phyloP scores from a whole-genome alignment of 2,797 vertebrate species.

The Phataginus tricuspis region DNA sequence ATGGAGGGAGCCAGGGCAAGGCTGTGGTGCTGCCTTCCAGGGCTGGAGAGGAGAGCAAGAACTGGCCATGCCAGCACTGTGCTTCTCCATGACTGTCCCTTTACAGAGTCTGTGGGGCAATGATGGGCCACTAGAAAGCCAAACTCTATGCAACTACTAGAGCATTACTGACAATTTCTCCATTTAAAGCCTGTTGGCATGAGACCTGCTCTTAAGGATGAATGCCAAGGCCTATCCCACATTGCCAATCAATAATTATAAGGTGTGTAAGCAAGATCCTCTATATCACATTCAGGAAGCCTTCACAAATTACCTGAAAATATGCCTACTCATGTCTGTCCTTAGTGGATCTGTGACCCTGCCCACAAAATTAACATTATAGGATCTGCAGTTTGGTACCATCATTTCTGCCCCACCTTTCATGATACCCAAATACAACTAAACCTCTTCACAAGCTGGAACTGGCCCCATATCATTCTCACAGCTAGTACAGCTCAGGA shows the following conservation, averaged over 20 bases:
- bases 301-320: neutral
- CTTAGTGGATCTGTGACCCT: neutral
- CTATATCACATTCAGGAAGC: neutral
- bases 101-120: neutral
- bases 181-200: neutral
- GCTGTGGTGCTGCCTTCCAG: constrained; percentile 51
- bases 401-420: neutral
- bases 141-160: neutral
- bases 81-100: neutral
- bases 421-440: neutral
- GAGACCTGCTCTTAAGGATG: neutral
- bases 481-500: neutral
- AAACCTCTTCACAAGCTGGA: neutral
- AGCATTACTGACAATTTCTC: neutral
- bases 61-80: neutral
- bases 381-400: neutral
- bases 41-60: neutral
- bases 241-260: neutral
- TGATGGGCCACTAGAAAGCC: neutral
- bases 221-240: neutral
- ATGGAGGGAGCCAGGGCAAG: neutral
- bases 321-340: neutral
- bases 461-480: neutral
- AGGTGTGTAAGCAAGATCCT: neutral
- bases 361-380: neutral